Conservation (phyloP, 2,888 invertebrate genomes). For the Troides helena region DNA sequence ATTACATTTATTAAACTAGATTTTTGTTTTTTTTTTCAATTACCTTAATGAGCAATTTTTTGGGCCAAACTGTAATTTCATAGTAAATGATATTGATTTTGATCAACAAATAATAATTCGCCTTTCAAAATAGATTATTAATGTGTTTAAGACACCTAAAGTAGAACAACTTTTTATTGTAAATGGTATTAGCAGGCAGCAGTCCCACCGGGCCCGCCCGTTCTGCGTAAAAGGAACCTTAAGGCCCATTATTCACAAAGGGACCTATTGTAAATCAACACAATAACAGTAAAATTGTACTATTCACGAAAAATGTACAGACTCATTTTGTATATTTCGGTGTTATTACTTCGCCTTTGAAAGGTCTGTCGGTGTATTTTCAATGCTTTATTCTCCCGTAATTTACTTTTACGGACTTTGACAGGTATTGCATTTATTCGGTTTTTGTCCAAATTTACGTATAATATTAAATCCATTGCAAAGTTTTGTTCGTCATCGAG, state of each 20-base stretch:
- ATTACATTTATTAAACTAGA: too few species aligned
- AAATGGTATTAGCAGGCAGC: constrained; percentile 38
- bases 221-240: constrained; percentile 42
- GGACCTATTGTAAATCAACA: constrained; percentile 51
- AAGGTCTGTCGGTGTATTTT: constrained; percentile 39
- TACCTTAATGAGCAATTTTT: too few species aligned
- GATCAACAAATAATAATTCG: constrained; percentile 20
- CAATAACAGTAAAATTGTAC: constrained; percentile 54
- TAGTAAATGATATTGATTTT: constrained; percentile 2
- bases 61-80: not conserved
- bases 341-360: constrained; percentile 46
- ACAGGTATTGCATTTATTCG: constrained; percentile 23
- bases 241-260: constrained; percentile 41
- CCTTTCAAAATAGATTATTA: constrained; percentile 40
- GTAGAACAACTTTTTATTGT: constrained; percentile 39
- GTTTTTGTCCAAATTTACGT: not conserved
- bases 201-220: constrained; percentile 33
- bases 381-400: constrained; percentile 38
- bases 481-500: not conserved
- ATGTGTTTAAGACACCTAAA: constrained; percentile 42
- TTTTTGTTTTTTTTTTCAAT: too few species aligned
- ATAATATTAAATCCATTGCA: not conserved
- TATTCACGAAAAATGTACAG: constrained; percentile 47
- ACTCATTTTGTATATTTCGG: constrained; percentile 43
- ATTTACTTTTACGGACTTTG: constrained; percentile 33